A percentile compares a stretch with the other conserved stretches of the same genome.
phyloP scores from a whole-genome alignment of 2,113 vertebrate genomes.

The Dasypus novemcinctus region DNA sequence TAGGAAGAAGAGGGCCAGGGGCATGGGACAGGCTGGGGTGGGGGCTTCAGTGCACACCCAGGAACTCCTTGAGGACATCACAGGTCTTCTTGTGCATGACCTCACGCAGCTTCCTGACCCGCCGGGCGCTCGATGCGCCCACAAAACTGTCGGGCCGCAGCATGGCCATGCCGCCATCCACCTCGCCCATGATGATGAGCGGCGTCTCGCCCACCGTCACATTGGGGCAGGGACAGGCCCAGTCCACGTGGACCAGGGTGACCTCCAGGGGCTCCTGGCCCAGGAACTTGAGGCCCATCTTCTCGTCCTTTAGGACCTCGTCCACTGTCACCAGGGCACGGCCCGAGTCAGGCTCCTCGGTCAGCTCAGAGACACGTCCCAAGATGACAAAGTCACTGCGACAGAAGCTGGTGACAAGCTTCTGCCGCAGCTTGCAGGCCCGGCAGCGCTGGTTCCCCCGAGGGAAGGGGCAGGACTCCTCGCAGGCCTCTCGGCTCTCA shows the following conservation, averaged over 20 bases:
- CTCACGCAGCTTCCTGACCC: constrained; percentile 92
- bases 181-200: constrained; percentile 97
- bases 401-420: constrained; percentile 97
- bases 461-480: constrained; percentile 94
- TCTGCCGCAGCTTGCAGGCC: constrained; percentile 91
- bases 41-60: constrained; percentile 86
- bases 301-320: constrained; percentile 97
- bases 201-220: constrained; percentile 90
- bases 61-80: constrained; percentile 94
- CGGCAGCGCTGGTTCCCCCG: constrained; percentile 90
- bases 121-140: constrained; percentile 87
- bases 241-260: constrained; percentile 95
- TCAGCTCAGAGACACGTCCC: constrained; percentile 91
- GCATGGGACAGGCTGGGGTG: background rate
- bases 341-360: constrained; percentile 91
- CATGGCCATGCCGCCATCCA: constrained; percentile 93
- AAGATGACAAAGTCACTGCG: constrained; percentile 95
- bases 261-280: constrained; percentile 94
- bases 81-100: constrained; percentile 97
- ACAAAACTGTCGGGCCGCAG: constrained; percentile 95
- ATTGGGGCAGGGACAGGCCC: constrained; percentile 97
- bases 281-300: constrained; percentile 97
- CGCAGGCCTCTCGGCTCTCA: constrained; percentile 93
- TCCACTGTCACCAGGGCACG: constrained; percentile 93
- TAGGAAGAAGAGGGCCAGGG: background rate